Evolutionary conservation across 1,140 invertebrate species (phyloP), one percentile per base, ranked within the genome.

Genomic region (Zophobas morio): DNA sequence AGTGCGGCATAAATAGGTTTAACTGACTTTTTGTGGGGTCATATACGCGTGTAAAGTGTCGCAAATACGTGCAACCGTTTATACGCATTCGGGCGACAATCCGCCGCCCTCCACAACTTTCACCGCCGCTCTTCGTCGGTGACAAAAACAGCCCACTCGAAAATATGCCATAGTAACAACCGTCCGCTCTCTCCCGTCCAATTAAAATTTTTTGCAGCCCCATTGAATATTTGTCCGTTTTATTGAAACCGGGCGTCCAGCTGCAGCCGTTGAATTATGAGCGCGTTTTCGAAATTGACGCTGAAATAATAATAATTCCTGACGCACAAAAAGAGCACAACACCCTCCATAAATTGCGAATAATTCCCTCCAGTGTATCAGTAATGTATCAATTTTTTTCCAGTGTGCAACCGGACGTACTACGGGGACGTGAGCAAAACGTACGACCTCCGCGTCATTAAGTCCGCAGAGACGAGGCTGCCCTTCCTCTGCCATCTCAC

Each of bases 401-500:
- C 89, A 88, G 94, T 93, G 49, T 96, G 95, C 87, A 96, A 96
- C 86, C 90, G 94, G 76, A 96, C 95, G 39, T 96, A 96, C 86
- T 95, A 96, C 85, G 95, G 95, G n/a, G 94, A 93, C 82, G 91
- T 93, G 79, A 93, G 94, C 53, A 91, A 93, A 81, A 95, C 94
- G 33, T 96, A 96, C 88, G 90, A 93, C 81, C 84, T 95, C 86
- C 90, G 91, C 77, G 88, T 95, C 79, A 89, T 90, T 75, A 91
- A 91, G 74, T 90, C 92, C 6, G 85, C 88, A 49, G 91, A 92
- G 80, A 91, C 92, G 81, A 89, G 92, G 74, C 89, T 95, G 81
- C 95, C 95, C 1, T 96, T 96, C 86, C 89, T 96, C 53, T 96
- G 95, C 85, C 95, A 96, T 86, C 90, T 96, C 80, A 96, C 95